Evolutionary conservation across 2,113 vertebrate species (phyloP).

Genomic region (Smithornis capensis): DNA sequence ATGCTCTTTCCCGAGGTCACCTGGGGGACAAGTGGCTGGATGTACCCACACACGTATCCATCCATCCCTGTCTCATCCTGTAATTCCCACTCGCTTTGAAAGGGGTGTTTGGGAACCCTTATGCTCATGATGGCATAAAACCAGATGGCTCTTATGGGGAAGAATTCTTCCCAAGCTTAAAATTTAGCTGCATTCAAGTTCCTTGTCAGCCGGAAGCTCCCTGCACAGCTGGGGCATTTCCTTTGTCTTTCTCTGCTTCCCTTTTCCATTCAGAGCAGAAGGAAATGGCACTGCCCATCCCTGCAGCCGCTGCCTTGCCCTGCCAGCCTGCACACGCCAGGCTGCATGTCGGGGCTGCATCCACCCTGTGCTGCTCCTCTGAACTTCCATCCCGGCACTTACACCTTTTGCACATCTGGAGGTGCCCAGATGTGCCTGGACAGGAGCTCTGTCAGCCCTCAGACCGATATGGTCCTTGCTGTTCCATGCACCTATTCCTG

Average conservation of each 20-base stretch:
- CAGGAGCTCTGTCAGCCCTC: neutral
- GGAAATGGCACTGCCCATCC: neutral
- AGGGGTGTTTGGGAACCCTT: neutral
- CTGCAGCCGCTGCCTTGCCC: neutral
- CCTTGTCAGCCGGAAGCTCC: neutral
- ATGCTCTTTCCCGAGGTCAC: constrained; percentile 17
- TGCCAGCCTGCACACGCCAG: neutral
- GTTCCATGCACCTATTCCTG: neutral
- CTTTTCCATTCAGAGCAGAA: neutral
- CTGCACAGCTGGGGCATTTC: neutral
- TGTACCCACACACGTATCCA: neutral
- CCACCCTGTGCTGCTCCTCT: neutral
- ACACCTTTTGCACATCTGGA: neutral
- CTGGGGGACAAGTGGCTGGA: neutral
- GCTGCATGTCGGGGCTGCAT: accelerated
- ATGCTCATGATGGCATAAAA: neutral
- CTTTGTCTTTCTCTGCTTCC: constrained; percentile 17
- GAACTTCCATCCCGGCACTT: neutral
- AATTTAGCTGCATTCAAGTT: neutral
- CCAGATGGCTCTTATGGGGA: neutral
- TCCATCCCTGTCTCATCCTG: neutral
- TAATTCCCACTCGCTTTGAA: neutral
- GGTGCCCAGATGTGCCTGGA: neutral
- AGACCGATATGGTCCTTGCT: neutral
- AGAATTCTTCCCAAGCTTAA: neutral